Percentiles rank a stretch among this genome's conserved stretches.
These are phyloP conservation scores for Epistrophe eligans DNA, from an alignment of 2,888 invertebrate species.

Conservation along the genomic window DNA sequence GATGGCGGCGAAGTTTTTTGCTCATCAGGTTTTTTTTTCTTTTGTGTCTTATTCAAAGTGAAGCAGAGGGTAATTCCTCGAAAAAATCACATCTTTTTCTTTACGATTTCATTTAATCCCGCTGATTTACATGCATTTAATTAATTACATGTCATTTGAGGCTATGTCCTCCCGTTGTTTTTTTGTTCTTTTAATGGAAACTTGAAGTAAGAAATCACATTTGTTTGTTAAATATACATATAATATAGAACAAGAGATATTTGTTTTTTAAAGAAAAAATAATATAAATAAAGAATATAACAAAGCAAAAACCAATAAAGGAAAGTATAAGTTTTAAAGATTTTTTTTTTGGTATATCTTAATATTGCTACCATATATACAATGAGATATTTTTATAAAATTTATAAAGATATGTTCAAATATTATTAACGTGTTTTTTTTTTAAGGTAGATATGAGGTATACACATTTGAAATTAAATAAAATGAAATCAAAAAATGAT, in stretches of 20 bases:
- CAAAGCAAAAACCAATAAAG: neutral
- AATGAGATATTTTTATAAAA: neutral
- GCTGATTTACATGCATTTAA: slow-evolving; percentile 78
- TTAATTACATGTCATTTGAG: slow-evolving; percentile 78
- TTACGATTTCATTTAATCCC: slow-evolving; percentile 76
- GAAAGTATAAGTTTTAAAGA: neutral
- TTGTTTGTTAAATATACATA: slow-evolving; percentile 44
- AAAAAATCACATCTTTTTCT: slow-evolving; percentile 56
- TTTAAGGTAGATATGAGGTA: no score
- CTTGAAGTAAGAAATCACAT: slow-evolving; percentile 37
- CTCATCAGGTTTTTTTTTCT: slow-evolving; percentile 31
- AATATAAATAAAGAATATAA: neutral
- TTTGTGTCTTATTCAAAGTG: slow-evolving; percentile 36
- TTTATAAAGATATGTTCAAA: no score
- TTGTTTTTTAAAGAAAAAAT: neutral
- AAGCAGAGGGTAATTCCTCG: slow-evolving; percentile 61
- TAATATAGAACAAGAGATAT: slow-evolving; percentile 2
- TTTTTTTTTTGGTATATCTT: neutral
- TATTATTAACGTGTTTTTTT: no score
- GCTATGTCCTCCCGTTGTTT: slow-evolving; percentile 76
- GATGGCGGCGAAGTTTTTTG: neutral
- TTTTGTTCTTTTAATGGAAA: slow-evolving; percentile 14
- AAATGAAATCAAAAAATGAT: no score
- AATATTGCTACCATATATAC: neutral
- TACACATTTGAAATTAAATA: no score